Base-by-base conservation (phyloP, 2,113 vertebrate genomes). In the Dryoscopus gambensis region DNA sequence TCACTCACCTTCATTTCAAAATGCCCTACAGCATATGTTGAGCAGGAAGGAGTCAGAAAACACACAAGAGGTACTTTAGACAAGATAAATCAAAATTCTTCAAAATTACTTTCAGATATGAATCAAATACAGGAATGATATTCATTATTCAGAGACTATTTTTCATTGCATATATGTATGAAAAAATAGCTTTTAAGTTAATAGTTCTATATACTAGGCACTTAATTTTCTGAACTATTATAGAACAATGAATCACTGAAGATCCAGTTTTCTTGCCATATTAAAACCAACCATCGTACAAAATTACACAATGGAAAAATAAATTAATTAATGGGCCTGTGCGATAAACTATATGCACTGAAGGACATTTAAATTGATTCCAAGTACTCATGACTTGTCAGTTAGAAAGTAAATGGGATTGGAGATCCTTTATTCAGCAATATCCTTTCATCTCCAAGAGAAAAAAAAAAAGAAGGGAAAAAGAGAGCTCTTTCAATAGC, bases 1-100 rank as follows among this genome's bases (percentile, higher is more conserved):
- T 94, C 90, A 92, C 76, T 74, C 82, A 90, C 52, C 35, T 88
- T 73, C 65, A 74, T 76, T 94, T 93, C 75, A 78, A 95, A 93
- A 94, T 67, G 76, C 71, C 76, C 71, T 86, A 81, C 57, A 64
- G 86, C 53, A 15, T 56, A 77, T 19, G 56, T 84, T 78, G 87
- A 81, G 40, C 76, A 91, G 76, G 89, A 95, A 82, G 40, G 25
- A 93, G 42, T 84, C 59, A 90, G 86, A 86, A 93, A 95, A 95
- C 80, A 70, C 23, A 59, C 47, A 67, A 69, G 83, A 90, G 37
- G 73, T 50, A 84, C 47, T 90, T 85, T 13, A 94, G 88, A 76
- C 49, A 83, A 74, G 28, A 92, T 46, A 77, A 50, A 84, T 53
- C 40, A 79, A 83, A 90, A 77, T 39, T 59, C 60, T 70, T 35